Evolutionary conservation across 1,140 invertebrate species (phyloP).

Genomic region (Rhagoletis zephyria): DNA sequence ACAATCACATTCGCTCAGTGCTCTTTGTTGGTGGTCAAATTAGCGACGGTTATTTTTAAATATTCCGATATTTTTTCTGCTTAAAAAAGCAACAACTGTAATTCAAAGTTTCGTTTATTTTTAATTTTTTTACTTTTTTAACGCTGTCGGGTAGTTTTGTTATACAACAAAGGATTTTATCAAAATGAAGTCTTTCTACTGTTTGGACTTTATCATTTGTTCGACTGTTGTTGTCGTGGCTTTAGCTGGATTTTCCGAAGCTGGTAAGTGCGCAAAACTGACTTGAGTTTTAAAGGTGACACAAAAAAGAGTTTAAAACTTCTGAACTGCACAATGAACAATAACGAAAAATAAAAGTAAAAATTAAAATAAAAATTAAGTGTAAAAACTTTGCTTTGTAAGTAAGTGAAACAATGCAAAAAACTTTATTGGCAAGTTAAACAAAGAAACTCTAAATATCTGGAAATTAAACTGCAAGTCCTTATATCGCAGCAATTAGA

Average conservation of each 20-base stretch:
- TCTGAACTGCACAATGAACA: too few species aligned
- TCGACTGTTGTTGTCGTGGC: slow-evolving; percentile 61
- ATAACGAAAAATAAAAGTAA: neutral
- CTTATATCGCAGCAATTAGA: too few species aligned
- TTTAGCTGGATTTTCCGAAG: slow-evolving; percentile 61
- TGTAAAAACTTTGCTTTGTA: too few species aligned
- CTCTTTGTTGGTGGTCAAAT: slow-evolving; percentile 38
- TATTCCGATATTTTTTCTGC: slow-evolving; percentile 1
- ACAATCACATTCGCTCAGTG: neutral
- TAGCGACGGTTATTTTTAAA: slow-evolving; percentile 55
- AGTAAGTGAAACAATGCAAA: too few species aligned
- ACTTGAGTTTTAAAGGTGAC: neutral
- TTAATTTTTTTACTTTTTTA: slow-evolving; percentile 17
- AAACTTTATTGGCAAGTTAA: too few species aligned
- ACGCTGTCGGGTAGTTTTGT: neutral
- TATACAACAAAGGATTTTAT: slow-evolving; percentile 45
- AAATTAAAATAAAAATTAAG: neutral
- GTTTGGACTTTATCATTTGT: slow-evolving; percentile 59
- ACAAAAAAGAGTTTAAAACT: neutral
- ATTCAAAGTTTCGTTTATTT: neutral
- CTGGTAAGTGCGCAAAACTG: slow-evolving; percentile 62
- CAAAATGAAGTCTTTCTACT: slow-evolving; percentile 64
- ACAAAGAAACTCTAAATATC: too few species aligned
- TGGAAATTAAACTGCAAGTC: too few species aligned
- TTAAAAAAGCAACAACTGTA: neutral